phyloP scores from a whole-genome alignment of 1,140 invertebrate genomes.

The Zophobas morio region DNA sequence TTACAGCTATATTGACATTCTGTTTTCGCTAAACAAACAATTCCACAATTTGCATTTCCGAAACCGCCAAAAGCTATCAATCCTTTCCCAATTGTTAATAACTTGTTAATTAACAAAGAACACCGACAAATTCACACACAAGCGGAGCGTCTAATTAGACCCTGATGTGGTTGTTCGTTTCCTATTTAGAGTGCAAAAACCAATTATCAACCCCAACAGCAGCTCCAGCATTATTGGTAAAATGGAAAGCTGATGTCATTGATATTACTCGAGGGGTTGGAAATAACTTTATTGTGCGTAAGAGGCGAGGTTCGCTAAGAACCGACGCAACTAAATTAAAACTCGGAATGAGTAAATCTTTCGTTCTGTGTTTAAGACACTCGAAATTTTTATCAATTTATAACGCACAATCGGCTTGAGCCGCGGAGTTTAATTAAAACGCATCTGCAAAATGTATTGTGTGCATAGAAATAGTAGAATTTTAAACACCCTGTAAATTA shows the following conservation, averaged over 20 bases:
- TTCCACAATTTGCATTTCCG: no score
- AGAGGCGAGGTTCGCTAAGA: constrained; percentile 46
- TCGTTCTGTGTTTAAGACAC: constrained; percentile 37
- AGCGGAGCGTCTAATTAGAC: constrained; percentile 27
- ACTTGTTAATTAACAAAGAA: no score
- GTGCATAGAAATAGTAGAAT: no score
- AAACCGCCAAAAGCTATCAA: no score
- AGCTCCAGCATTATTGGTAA: constrained; percentile 51
- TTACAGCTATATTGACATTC: no score
- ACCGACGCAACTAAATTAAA: constrained; percentile 51
- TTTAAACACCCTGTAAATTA: no score
- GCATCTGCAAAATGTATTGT: no score
- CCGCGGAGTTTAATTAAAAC: constrained; percentile 25
- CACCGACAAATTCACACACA: not conserved
- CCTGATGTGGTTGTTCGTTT: constrained; percentile 38
- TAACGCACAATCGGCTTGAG: constrained; percentile 19
- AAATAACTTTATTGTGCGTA: constrained; percentile 58
- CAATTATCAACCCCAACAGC: constrained; percentile 54
- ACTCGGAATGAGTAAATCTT: constrained; percentile 53
- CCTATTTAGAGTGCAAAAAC: constrained; percentile 54
- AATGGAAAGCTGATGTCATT: constrained; percentile 58
- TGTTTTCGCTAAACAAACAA: no score
- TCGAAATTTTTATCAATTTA: constrained; percentile 45
- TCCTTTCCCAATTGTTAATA: no score
- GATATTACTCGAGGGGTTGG: constrained; percentile 56